phyloP scores from a whole-genome alignment of 2,113 vertebrate species.

The Martes martes region DNA sequence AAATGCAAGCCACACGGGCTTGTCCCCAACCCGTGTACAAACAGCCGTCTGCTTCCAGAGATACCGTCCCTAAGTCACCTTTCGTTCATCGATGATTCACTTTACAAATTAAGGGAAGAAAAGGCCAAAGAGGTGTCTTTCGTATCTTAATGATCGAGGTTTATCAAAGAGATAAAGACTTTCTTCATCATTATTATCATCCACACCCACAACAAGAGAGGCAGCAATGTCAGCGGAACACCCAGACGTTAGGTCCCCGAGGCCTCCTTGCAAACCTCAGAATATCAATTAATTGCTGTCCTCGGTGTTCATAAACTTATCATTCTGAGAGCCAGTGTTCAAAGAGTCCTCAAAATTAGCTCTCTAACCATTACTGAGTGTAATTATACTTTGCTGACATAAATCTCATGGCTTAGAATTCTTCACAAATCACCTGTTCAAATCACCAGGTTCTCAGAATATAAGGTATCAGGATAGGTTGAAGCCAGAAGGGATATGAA shows the following conservation, averaged over 20 bases:
- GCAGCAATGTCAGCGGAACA: not conserved
- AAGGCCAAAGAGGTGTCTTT: not conserved
- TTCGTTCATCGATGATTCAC: slow-evolving; percentile 10
- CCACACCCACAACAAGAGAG: not conserved
- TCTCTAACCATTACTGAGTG: not conserved
- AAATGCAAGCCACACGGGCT: slow-evolving; percentile 54
- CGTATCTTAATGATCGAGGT: not conserved
- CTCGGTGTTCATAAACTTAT: not conserved
- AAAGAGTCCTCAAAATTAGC: not conserved
- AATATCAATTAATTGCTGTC: not conserved
- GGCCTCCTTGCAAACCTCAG: not conserved
- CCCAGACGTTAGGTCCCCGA: not conserved
- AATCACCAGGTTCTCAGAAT: not conserved
- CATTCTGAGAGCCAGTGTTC: not conserved
- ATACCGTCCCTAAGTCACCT: slow-evolving; percentile 39
- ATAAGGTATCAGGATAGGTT: not conserved
- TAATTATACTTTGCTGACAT: not conserved
- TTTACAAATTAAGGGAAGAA: slow-evolving; percentile 35
- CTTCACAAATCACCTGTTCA: not conserved
- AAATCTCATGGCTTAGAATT: not conserved
- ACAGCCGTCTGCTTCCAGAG: slow-evolving; percentile 46
- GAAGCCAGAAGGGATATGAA: not conserved
- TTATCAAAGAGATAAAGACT: not conserved
- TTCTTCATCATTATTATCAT: not conserved
- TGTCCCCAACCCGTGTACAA: slow-evolving; percentile 38